Evolutionary conservation across 2,888 invertebrate genomes (phyloP).

Genomic region (Autographa gamma): DNA sequence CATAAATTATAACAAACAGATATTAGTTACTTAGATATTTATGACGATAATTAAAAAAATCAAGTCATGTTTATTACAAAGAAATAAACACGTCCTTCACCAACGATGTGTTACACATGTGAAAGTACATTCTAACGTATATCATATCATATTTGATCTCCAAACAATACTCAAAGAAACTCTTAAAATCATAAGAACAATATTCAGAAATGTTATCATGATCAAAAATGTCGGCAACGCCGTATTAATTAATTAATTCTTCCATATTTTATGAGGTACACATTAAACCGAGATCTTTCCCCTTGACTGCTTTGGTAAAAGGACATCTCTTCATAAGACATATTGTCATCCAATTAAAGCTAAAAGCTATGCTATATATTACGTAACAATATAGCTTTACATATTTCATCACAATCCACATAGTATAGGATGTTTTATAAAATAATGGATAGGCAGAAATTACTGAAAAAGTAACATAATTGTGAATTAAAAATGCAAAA

Average conservation of each 20-base stretch:
- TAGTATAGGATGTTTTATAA: too few relatives aligned
- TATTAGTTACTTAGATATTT: too few relatives aligned
- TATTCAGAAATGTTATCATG: conserved; percentile 60
- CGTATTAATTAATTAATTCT: conserved; percentile 79
- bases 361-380: conserved; percentile 36
- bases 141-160: conserved; percentile 22
- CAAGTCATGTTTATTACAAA: too few relatives aligned
- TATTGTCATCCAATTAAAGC: conserved; percentile 35
- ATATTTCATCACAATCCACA: too few relatives aligned
- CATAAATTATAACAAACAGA: too few relatives aligned
- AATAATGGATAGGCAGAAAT: too few relatives aligned
- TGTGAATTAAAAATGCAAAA: not conserved
- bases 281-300: conserved; percentile 64
- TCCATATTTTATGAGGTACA: conserved; percentile 72
- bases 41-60: too few relatives aligned
- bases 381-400: not conserved
- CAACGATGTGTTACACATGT: not conserved
- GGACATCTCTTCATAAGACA: conserved; percentile 27
- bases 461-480: too few relatives aligned
- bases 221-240: conserved; percentile 54
- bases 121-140: not conserved
- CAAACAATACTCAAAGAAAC: conserved; percentile 40
- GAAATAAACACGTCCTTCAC: too few relatives aligned
- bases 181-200: conserved; percentile 54
- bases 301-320: conserved; percentile 54